phyloP scores from a whole-genome alignment of 1,140 invertebrate genomes.

The Amphibalanus amphitrite region DNA sequence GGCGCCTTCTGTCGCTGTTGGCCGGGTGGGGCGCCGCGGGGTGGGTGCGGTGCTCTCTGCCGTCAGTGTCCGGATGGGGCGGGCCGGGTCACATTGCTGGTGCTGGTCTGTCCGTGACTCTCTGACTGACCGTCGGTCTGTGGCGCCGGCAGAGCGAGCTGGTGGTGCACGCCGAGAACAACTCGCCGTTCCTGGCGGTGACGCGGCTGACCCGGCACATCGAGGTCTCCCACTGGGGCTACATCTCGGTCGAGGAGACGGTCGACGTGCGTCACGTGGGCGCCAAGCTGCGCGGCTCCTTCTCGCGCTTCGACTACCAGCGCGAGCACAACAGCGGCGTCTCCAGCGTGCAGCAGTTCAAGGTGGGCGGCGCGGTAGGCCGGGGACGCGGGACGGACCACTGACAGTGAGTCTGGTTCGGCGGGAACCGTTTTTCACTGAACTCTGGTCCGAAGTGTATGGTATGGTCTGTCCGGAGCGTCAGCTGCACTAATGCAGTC shows the following conservation, averaged over 20 bases:
- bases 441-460: too few species aligned
- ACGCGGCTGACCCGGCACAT: slow-evolving; percentile 66
- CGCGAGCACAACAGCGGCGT: slow-evolving; percentile 58
- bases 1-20: too few species aligned
- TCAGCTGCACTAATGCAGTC: too few species aligned
- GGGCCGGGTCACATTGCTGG: background rate
- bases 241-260: slow-evolving; percentile 90
- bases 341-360: background rate
- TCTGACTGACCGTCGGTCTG: background rate
- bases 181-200: slow-evolving; percentile 83
- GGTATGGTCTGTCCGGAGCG: too few species aligned
- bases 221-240: slow-evolving; percentile 98
- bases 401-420: too few species aligned
- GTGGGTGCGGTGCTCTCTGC: too few species aligned
- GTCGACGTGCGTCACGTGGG: slow-evolving; percentile 84
- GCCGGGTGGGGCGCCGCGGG: too few species aligned
- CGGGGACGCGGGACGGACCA: too few species aligned
- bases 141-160: slow-evolving; percentile 38
- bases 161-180: slow-evolving; percentile 87
- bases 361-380: too few species aligned
- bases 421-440: too few species aligned
- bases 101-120: background rate
- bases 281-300: slow-evolving; percentile 81
- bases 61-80: too few species aligned
- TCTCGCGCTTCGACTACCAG: slow-evolving; percentile 89